A percentile compares a stretch with the other conserved stretches of the same genome.
Evolutionary conservation across 2,888 invertebrate genomes (phyloP).

Genomic region (Cremastobaeus sp.): DNA sequence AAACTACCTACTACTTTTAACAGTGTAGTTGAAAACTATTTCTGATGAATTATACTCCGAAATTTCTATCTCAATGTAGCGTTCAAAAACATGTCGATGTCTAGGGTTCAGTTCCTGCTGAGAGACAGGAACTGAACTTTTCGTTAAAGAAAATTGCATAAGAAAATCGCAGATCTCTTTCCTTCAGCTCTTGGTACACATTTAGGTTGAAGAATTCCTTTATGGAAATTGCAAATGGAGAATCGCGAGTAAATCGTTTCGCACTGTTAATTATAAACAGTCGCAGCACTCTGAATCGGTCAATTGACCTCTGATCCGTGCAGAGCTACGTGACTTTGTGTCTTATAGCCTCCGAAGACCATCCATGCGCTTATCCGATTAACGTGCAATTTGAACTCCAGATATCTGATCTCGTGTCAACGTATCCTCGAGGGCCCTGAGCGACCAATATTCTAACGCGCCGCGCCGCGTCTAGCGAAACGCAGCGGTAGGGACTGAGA

Average conservation of each 20-base stretch:
- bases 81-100: no score
- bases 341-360: slow-evolving; percentile 48
- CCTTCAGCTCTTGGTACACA: no score
- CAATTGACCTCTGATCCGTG: slow-evolving; percentile 58
- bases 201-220: no score
- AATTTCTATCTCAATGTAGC: no score
- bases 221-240: no score
- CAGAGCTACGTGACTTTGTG: slow-evolving; percentile 57
- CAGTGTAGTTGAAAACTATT: no score
- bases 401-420: slow-evolving; percentile 61
- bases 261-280: slow-evolving; percentile 55
- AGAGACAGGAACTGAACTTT: no score
- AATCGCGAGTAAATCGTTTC: slow-evolving; percentile 28
- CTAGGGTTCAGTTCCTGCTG: no score
- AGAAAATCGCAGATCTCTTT: no score
- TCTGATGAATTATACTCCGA: no score
- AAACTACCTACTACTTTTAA: no score
- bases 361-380: slow-evolving; percentile 60
- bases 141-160: no score
- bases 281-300: slow-evolving; percentile 56
- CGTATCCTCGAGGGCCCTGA: slow-evolving; percentile 52
- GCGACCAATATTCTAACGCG: slow-evolving; percentile 37
- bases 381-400: slow-evolving; percentile 60
- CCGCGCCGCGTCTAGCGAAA: slow-evolving; percentile 21
- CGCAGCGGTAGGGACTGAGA: slow-evolving; percentile 35